Conservation (phyloP, 2,797 vertebrate genomes). For the Microcaecilia unicolor region DNA sequence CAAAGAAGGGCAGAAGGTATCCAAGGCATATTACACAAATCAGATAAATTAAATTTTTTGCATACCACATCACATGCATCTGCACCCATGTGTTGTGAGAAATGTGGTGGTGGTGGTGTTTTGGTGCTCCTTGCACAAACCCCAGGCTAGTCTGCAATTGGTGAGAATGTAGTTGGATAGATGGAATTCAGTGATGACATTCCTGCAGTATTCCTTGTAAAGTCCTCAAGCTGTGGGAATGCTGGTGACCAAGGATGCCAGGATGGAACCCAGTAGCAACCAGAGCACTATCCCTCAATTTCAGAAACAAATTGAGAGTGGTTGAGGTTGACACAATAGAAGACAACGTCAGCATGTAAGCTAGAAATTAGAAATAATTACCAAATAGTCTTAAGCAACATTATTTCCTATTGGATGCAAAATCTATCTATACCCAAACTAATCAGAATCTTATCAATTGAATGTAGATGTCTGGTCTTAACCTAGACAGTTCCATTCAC, state of each 20-base stretch:
- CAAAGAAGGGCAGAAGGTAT: too few species aligned
- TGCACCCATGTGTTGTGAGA: background rate
- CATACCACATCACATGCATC: background rate
- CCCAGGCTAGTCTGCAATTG: too few species aligned
- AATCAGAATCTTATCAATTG: constrained; percentile 15
- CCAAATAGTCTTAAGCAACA: background rate
- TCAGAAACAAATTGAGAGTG: background rate
- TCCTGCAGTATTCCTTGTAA: too few species aligned
- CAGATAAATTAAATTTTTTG: too few species aligned
- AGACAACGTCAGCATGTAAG: background rate
- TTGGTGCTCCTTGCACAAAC: too few species aligned
- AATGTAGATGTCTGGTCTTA: constrained; percentile 17
- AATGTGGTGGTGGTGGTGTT: too few species aligned
- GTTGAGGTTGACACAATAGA: accelerated
- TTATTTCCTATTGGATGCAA: constrained; percentile 4
- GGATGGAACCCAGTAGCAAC: constrained; percentile 2
- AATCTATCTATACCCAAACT: constrained; percentile 12
- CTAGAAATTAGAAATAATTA: background rate
- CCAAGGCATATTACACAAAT: too few species aligned
- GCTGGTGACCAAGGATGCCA: constrained; percentile 4
- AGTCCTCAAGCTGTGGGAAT: background rate
- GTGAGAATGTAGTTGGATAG: too few species aligned
- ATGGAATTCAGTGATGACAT: background rate
- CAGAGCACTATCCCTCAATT: constrained; percentile 4
- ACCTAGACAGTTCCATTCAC: constrained; percentile 16